Evolutionary conservation across 2,888 invertebrate species (phyloP), one percentile per base, ranked within the genome.

Genomic region (Drosophila kanekoi): DNA sequence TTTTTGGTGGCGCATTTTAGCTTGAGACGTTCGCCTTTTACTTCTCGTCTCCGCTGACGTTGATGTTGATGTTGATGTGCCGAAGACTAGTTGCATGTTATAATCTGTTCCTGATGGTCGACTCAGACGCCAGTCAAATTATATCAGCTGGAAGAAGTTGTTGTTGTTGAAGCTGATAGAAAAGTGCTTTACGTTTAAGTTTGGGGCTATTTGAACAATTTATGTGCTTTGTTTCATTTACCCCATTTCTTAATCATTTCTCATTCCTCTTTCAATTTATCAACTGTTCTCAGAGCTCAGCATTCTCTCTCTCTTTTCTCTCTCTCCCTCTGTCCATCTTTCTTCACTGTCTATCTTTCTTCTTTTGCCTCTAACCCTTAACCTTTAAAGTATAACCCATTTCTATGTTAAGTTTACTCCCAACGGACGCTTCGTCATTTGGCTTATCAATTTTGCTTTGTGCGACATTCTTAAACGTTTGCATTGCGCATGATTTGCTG

Each of bases 1-100:
- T 81, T 80, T 72, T 63, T 79, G 77, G 37, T 62, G 69, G 48
- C 33, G 33, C 45, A 65, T 65, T 69, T 64, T 51, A 62, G 40
- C 68, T 62, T 57, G 64, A 69, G 80, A 69, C 63, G 40, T 67
- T 18, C 44, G 62, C 9, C n/a, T 40, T 32, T 47, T 20, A 56
- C 37, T 0, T 28, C 28, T 28, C 16, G 20, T 35, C 49, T 13
- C 37, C 52, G 41, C 47, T 48, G 57, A 16, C 72, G 59, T 68
- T 77, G 60, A 20, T 32, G 52, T 33, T 61, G 61, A 58, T 56
- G 52, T 33, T 61, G 62, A 62, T 56, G 41, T 56, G 47, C 38
- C 23, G 37, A 33, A 38, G 53, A 35, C 37, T 28, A 28, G 45
- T 52, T 38, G 44, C 48, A 40, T 44, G 40, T 33, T 48, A 56